These are phyloP conservation scores for Trichosurus vulpecula DNA, from an alignment of 2,797 vertebrate genomes.

Conservation along the genomic window DNA sequence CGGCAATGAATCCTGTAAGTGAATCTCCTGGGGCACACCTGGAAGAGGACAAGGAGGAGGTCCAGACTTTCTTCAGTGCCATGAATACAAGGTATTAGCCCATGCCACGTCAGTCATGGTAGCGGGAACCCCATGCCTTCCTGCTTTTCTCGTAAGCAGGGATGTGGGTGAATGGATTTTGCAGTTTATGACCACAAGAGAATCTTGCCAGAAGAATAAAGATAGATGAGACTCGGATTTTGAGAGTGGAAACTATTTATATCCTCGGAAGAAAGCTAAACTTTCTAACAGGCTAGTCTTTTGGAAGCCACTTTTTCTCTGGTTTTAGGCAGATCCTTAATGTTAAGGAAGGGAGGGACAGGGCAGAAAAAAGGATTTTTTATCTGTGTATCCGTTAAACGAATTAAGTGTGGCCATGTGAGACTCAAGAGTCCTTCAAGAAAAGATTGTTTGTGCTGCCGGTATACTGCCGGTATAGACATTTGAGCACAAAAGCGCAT, in stretches of 20 bases:
- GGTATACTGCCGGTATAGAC: too few species aligned
- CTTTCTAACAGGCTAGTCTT: neutral
- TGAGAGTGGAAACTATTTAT: neutral
- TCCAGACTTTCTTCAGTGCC: slow-evolving; percentile 98
- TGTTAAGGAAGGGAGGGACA: neutral
- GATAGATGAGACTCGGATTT: neutral
- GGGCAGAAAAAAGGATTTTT: neutral
- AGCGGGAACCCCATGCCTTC: too few species aligned
- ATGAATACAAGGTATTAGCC: slow-evolving; percentile 95
- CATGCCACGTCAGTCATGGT: slow-evolving; percentile 53
- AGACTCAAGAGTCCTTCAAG: too few species aligned
- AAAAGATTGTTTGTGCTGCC: too few species aligned
- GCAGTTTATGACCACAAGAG: neutral
- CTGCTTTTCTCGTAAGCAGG: too few species aligned
- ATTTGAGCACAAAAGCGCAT: too few species aligned
- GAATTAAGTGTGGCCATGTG: neutral
- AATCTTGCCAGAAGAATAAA: neutral
- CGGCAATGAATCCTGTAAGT: slow-evolving; percentile 15
- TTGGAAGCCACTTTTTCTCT: neutral
- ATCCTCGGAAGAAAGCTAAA: neutral
- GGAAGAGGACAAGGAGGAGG: slow-evolving; percentile 75
- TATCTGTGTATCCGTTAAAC: neutral
- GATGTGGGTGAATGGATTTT: neutral
- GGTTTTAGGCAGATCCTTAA: neutral
- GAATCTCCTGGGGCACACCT: slow-evolving; percentile 59